These are phyloP conservation scores for Vulpes lagopus DNA, from an alignment of 2,113 vertebrate genomes.

Conservation along the genomic window DNA sequence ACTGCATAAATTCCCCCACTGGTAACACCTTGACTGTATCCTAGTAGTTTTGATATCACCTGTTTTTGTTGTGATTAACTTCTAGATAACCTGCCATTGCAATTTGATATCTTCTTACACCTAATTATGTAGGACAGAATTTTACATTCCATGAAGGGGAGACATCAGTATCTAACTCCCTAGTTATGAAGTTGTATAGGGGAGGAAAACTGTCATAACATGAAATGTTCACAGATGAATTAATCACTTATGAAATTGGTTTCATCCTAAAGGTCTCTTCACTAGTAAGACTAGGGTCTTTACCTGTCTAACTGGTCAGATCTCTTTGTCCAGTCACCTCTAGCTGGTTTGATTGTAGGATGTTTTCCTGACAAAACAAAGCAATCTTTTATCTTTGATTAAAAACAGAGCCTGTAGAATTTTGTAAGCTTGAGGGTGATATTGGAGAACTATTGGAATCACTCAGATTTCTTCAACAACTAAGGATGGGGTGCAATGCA, in stretches of 20 bases:
- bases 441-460: not conserved
- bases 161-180: not conserved
- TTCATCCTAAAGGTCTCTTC: not conserved
- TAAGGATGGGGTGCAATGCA: not conserved
- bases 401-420: not conserved
- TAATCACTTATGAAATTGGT: not conserved
- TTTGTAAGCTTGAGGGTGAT: not conserved
- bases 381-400: not conserved
- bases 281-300: not conserved
- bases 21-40: not conserved
- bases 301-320: not conserved
- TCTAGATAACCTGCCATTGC: not conserved
- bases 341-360: not conserved
- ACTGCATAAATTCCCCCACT: not conserved
- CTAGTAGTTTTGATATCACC: not conserved
- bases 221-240: not conserved
- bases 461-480: conserved; percentile 28
- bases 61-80: conserved; percentile 12
- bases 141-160: not conserved
- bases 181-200: not conserved
- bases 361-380: conserved; percentile 22
- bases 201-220: not conserved
- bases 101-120: not conserved
- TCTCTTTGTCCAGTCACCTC: not conserved
- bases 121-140: not conserved